Percentiles rank a stretch among this genome's conserved stretches.
Evolutionary conservation across 2,797 vertebrate species (phyloP).

Genomic region (Galago senegalensis): DNA sequence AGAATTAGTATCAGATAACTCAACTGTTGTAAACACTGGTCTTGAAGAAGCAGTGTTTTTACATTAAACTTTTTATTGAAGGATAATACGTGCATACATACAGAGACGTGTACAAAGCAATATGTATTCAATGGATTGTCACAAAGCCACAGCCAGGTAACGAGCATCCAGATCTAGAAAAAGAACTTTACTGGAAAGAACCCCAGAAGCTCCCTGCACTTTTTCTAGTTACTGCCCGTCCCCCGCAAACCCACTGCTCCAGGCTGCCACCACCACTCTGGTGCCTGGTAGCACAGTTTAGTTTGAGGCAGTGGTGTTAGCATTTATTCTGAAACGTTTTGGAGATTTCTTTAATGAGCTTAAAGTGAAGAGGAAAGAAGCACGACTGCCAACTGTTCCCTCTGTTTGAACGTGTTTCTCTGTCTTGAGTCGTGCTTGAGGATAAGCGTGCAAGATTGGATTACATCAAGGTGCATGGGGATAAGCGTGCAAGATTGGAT

Average conservation of each 20-base stretch:
- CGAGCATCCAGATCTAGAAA: background rate
- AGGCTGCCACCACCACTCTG: background rate
- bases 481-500: no score
- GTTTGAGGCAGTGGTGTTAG: background rate
- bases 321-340: constrained; percentile 21
- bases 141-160: background rate
- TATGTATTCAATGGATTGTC: background rate
- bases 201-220: background rate
- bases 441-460: background rate
- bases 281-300: background rate
- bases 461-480: background rate
- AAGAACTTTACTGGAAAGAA: background rate
- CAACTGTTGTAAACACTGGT: constrained; percentile 6
- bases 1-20: constrained; percentile 28
- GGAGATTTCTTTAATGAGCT: background rate
- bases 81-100: background rate
- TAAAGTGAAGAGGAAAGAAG: background rate
- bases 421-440: background rate
- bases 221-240: background rate
- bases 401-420: background rate
- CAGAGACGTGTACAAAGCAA: background rate
- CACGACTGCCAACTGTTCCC: background rate
- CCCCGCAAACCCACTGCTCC: background rate
- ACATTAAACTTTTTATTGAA: constrained; percentile 13
- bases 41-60: constrained; percentile 4